Evolutionary conservation across 2,888 invertebrate genomes (phyloP), one percentile per base, ranked within the genome.

Genomic region (Leptothorax acervorum): DNA sequence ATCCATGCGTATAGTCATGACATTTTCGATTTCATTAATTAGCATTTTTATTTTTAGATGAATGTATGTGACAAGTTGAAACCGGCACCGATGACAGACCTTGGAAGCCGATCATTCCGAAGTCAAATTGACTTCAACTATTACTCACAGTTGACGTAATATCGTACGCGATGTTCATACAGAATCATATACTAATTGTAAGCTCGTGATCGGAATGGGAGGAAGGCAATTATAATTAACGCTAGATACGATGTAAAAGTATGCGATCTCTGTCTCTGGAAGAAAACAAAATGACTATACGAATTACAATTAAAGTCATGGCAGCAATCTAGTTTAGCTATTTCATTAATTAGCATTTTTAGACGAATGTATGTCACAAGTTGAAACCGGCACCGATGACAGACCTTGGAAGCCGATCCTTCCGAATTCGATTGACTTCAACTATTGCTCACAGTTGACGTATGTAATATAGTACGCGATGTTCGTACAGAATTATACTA

Each of bases 401-500:
- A 15, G 12, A 31, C 48, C n/a, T 48, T 62, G n/a, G 8, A 60
- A 18, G 15, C 28, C 15, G 35, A 39, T 28, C 11, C 42, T 57
- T 23, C 18, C 2, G 39, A 73, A 23, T 9, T 23, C 55, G 28
- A 57, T 28, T 57, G 28, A 31, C 28, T 60, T 42, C 39, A 55
- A 55, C 23, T 68, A 28, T 48, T 31, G 31, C 48, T 45, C 28
- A 28, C 8, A 31, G 28, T 48, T 48, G 45, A 48, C 39, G 15
- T 74, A 45, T 23, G 15, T 74, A 45, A 74, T 31, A n/a, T 60
- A 9, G 42, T 45, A 42, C 45, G 62, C 6, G 28, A 73, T 60
- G 1, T 31, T 60, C 42, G 31, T 45, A 15, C 42, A n/a, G 42
- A n/a, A 60, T 23, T 18, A 45, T 15, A 35, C 35, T 35, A 35